A percentile compares a stretch with the other conserved stretches of the same genome.
phyloP scores from a whole-genome alignment of 2,888 invertebrate species.

The Plagodis pulveraria region DNA sequence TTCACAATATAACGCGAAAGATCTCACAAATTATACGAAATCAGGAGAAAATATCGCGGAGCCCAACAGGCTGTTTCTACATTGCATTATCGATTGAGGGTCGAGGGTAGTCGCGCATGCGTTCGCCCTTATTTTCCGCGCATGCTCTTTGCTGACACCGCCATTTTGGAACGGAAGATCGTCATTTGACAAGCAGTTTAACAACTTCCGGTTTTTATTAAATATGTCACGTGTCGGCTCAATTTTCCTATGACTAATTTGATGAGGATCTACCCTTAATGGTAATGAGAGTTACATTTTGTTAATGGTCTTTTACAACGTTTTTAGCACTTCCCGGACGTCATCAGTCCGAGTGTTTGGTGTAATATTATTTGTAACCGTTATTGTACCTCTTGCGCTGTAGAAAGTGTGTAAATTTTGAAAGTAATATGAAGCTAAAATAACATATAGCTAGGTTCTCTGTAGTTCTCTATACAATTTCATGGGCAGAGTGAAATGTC shows the following conservation, averaged over 20 bases:
- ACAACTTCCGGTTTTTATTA: slow-evolving; percentile 41
- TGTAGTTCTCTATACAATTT: too few species aligned
- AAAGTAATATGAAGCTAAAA: too few species aligned
- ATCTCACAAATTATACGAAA: slow-evolving; percentile 50
- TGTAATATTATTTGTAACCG: too few species aligned
- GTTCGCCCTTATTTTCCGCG: slow-evolving; percentile 40
- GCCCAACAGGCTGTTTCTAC: slow-evolving; percentile 79
- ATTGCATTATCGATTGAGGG: slow-evolving; percentile 76
- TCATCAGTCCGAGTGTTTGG: too few species aligned
- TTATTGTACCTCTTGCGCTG: too few species aligned
- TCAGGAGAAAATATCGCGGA: slow-evolving; percentile 57
- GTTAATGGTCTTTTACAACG: slow-evolving; percentile 19
- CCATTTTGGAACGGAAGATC: slow-evolving; percentile 65
- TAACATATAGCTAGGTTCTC: too few species aligned
- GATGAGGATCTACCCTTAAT: slow-evolving; percentile 27
- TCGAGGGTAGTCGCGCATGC: slow-evolving; percentile 64
- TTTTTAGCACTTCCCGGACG: not conserved
- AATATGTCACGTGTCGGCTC: slow-evolving; percentile 31
- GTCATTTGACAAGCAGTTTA: slow-evolving; percentile 71
- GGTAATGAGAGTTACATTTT: slow-evolving; percentile 23
- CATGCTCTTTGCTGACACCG: slow-evolving; percentile 37
- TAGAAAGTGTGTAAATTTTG: too few species aligned
- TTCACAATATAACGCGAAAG: slow-evolving; percentile 53
- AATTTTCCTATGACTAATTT: slow-evolving; percentile 36
- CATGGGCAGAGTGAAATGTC: too few species aligned